A percentile compares a stretch with the other conserved stretches of the same genome.
Conservation (phyloP, 1,140 invertebrate species). For the Drosophila mayri region DNA sequence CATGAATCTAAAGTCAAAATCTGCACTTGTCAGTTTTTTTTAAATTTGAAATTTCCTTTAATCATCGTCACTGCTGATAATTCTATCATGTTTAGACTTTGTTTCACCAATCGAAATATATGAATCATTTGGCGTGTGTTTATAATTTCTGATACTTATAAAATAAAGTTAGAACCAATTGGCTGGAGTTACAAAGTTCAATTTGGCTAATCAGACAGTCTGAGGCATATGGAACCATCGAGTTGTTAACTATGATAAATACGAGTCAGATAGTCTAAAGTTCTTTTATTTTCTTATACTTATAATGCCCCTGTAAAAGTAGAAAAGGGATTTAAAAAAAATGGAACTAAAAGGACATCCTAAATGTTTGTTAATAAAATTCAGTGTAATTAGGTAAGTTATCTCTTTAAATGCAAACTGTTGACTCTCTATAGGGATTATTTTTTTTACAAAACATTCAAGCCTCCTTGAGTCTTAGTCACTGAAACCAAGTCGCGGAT, state of each 20-base stretch:
- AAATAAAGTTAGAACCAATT: not conserved
- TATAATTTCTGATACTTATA: not conserved
- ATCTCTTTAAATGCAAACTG: not conserved
- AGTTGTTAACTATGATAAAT: not conserved
- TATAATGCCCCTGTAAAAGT: not conserved
- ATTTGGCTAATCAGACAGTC: not conserved
- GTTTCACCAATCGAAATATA: constrained; percentile 11
- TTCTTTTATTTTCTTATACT: not conserved
- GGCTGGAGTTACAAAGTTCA: constrained; percentile 23
- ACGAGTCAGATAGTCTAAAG: not conserved
- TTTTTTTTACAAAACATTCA: not conserved
- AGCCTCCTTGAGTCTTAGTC: not conserved
- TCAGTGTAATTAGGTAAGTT: not conserved
- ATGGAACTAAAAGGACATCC: not conserved
- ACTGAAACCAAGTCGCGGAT: not conserved
- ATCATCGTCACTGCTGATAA: constrained; percentile 33
- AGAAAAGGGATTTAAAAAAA: too few relatives aligned
- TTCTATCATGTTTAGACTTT: constrained; percentile 32
- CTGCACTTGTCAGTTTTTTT: constrained; percentile 7
- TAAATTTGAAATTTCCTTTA: constrained; percentile 17
- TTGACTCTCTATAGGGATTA: too few relatives aligned
- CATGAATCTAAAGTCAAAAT: constrained; percentile 5
- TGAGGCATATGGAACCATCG: constrained; percentile 1
- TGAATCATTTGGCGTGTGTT: constrained; percentile 23
- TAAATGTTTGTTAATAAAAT: not conserved